Evolutionary conservation across 1,140 invertebrate species (phyloP).

Genomic region (Cydia fagiglandana): DNA sequence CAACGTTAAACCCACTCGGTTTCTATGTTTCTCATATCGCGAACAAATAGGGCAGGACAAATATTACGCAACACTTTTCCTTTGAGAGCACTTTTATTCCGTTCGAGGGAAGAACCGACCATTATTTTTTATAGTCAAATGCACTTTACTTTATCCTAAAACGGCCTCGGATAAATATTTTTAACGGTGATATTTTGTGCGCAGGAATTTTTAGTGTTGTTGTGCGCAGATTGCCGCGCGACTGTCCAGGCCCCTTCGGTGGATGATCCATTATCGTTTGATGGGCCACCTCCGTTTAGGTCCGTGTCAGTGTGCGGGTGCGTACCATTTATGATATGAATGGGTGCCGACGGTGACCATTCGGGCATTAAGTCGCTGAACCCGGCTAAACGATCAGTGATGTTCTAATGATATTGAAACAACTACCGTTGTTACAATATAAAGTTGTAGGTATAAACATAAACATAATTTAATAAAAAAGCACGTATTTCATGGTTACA

Average conservation of each 20-base stretch:
- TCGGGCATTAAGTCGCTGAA: slow-evolving; percentile 29
- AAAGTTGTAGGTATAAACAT: no score
- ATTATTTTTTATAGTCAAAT: slow-evolving; percentile 33
- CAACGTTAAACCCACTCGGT: slow-evolving; percentile 7
- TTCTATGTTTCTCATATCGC: slow-evolving; percentile 31
- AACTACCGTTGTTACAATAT: neutral
- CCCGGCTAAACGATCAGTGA: slow-evolving; percentile 2
- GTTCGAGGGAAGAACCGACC: slow-evolving; percentile 37
- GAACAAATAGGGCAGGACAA: slow-evolving; percentile 35
- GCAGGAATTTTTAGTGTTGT: slow-evolving; percentile 28
- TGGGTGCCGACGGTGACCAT: slow-evolving; percentile 21
- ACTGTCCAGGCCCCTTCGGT: slow-evolving; percentile 68
- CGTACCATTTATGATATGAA: slow-evolving; percentile 43
- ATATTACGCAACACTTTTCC: slow-evolving; percentile 40
- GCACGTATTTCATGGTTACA: no score
- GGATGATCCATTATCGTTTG: slow-evolving; percentile 69
- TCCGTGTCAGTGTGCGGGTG: slow-evolving; percentile 63
- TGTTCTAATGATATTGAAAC: neutral
- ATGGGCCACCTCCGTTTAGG: slow-evolving; percentile 71
- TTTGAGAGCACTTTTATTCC: slow-evolving; percentile 39
- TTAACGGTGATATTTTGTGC: slow-evolving; percentile 23
- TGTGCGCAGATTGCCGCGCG: slow-evolving; percentile 58
- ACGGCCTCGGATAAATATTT: slow-evolving; percentile 12
- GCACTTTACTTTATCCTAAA: slow-evolving; percentile 12
- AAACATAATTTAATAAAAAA: no score